Evolutionary conservation across 1,140 invertebrate species (phyloP), one percentile per base, ranked within the genome.

Genomic region (Trichonephila clavata): DNA sequence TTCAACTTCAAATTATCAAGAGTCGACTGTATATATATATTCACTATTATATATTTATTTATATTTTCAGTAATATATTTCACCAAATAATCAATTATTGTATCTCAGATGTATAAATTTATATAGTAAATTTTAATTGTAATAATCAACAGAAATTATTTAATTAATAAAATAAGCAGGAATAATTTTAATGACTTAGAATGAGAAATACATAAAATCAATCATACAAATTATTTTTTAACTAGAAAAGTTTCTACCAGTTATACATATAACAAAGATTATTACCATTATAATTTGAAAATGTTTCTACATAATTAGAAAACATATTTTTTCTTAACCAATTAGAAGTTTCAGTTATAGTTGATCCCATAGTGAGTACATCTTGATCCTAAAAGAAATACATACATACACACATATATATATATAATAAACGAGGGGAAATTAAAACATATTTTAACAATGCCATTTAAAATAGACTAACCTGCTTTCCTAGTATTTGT

Each of bases 271-370:
- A 27, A 32, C 39, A 80, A 80, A 24, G 16, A 18, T 18, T 13
- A 59, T 91, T 95, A 96, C 96, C 98, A 81, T 97, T 98, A 96
- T 98, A 99, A 95, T 97, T 98, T 81, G 97, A 96, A 95, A 99
- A 98, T 2, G 97, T 97, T 60, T 97, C 96, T 3, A 97, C 96
- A 95, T 98, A 98, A 90, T 97, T 96, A 20, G 96, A 96, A 96
- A 98, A 99, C 92, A 98, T 97, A 95, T 98, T 97, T 21, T 96
- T 96, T 39, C 97, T 97, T n/a, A 99, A 96, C 98, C 98, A 99
- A 77, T 97, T 96, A 59, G 96, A 96, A 5, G 98, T 98, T 95
- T 98, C 97, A 24, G 96, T 95, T 0, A 97, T 96, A 39, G 97
- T 97, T 5, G 97, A 97, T 68, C 97, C 97, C 83, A 97, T 96